These are phyloP conservation scores for Phrynosoma platyrhinos DNA, from an alignment of 2,113 vertebrate species.

Conservation along the genomic window DNA sequence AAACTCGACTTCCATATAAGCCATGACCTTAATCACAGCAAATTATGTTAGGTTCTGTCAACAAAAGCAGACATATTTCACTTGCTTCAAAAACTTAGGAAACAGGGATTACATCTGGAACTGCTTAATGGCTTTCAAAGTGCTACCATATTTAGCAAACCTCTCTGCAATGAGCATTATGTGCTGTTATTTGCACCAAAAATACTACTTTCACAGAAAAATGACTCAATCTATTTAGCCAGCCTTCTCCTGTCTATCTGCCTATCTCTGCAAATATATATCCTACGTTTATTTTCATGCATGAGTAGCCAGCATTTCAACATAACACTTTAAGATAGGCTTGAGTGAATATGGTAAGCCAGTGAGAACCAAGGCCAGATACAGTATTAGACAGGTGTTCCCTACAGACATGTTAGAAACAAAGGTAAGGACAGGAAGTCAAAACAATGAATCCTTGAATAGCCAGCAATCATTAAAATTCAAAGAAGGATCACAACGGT, in stretches of 20 bases:
- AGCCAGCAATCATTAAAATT: conserved; percentile 91
- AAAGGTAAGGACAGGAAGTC: conserved; percentile 93
- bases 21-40: conserved; percentile 59
- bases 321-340: conserved; percentile 81
- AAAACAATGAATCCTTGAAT: conserved; percentile 93
- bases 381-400: conserved; percentile 89
- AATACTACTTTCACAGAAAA: conserved; percentile 70
- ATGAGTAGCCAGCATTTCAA: conserved; percentile 80
- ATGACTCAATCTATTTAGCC: conserved; percentile 74
- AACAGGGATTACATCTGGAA: conserved; percentile 36
- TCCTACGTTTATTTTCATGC: conserved; percentile 80
- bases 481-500: conserved; percentile 89
- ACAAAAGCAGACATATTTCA: conserved; percentile 51
- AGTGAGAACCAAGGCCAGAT: conserved; percentile 83
- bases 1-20: conserved; percentile 73
- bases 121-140: conserved; percentile 51
- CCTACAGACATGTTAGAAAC: conserved; percentile 87
- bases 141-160: conserved; percentile 54
- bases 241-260: conserved; percentile 75
- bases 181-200: conserved; percentile 45
- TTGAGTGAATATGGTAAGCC: conserved; percentile 83
- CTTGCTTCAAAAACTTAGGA: conserved; percentile 58
- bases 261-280: conserved; percentile 76
- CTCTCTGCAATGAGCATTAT: conserved; percentile 54
- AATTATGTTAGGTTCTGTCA: conserved; percentile 67